These are phyloP conservation scores for Anthopleura xanthogrammica DNA, from an alignment of 92 coral and sea anemone genomes.

Conservation along the genomic window DNA sequence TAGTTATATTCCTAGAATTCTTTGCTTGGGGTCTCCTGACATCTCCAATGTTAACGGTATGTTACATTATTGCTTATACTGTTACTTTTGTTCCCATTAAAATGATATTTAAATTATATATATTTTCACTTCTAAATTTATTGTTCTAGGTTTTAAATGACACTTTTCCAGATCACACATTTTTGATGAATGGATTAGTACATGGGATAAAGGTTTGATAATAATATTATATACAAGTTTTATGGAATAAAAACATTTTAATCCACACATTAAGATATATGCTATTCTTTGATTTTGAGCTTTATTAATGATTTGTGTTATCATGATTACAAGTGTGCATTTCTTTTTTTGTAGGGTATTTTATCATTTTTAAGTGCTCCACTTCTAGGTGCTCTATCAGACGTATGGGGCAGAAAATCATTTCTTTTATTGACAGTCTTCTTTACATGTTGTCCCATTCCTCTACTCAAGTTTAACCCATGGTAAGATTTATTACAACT, in stretches of 20 bases:
- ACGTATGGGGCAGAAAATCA: constrained; percentile 99
- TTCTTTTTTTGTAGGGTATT: constrained; percentile 68
- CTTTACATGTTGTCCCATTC: constrained; percentile 96
- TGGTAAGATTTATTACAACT: constrained; percentile 63
- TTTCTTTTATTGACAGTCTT: constrained; percentile 93
- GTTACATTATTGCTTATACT: constrained; percentile 2
- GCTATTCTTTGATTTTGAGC: background rate
- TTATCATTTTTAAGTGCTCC: constrained; percentile 99
- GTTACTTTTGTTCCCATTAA: too few relatives aligned
- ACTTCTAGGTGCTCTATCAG: constrained; percentile 93
- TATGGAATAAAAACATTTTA: too few relatives aligned
- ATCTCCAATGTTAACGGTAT: constrained; percentile 94
- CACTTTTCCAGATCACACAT: constrained; percentile 95
- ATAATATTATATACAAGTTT: background rate
- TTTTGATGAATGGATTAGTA: constrained; percentile 96
- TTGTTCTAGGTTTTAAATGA: constrained; percentile 79
- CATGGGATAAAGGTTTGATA: constrained; percentile 90
- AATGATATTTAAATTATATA: too few relatives aligned
- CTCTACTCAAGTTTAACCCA: constrained; percentile 93
- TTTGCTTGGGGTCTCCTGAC: constrained; percentile 99
- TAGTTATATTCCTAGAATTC: constrained; percentile 90
- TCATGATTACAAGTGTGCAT: background rate
- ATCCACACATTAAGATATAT: too few relatives aligned
- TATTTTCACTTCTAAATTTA: background rate
- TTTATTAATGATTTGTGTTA: background rate